Conservation (phyloP, 2,888 invertebrate species). For the Eupithecia pulchellata region DNA sequence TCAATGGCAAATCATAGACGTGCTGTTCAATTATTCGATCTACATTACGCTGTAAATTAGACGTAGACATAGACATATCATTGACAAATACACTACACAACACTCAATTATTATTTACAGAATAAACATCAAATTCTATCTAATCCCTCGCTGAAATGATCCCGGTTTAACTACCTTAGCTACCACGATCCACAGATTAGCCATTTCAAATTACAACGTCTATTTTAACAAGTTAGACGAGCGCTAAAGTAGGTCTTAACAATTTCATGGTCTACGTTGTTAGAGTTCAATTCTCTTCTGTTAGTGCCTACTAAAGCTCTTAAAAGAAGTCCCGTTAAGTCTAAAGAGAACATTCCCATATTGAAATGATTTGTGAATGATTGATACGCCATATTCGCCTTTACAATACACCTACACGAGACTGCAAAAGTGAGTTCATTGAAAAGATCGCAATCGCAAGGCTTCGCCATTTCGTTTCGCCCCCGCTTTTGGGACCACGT, state of each 20-base stretch:
- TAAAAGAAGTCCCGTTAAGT: slow-evolving; percentile 35
- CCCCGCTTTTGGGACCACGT: slow-evolving; percentile 70
- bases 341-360: slow-evolving; percentile 33
- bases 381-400: slow-evolving; percentile 34
- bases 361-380: slow-evolving; percentile 41
- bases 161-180: neutral
- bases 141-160: neutral
- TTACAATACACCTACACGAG: slow-evolving; percentile 55
- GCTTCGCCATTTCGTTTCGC: slow-evolving; percentile 74
- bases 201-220: slow-evolving; percentile 7
- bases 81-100: too few relatives aligned
- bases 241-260: slow-evolving; percentile 2
- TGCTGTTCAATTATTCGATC: neutral
- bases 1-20: too few relatives aligned
- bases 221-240: slow-evolving; percentile 1
- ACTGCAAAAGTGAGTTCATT: slow-evolving; percentile 67
- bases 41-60: neutral
- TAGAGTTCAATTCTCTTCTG: slow-evolving; percentile 21
- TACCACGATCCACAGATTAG: slow-evolving; percentile 1
- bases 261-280: slow-evolving; percentile 18
- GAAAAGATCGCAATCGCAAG: slow-evolving; percentile 70
- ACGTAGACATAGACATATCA: too few relatives aligned
- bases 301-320: slow-evolving; percentile 10
- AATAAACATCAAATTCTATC: too few relatives aligned
- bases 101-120: too few relatives aligned